Conservation (phyloP, 2,113 vertebrate genomes). For the Gadus macrocephalus region DNA sequence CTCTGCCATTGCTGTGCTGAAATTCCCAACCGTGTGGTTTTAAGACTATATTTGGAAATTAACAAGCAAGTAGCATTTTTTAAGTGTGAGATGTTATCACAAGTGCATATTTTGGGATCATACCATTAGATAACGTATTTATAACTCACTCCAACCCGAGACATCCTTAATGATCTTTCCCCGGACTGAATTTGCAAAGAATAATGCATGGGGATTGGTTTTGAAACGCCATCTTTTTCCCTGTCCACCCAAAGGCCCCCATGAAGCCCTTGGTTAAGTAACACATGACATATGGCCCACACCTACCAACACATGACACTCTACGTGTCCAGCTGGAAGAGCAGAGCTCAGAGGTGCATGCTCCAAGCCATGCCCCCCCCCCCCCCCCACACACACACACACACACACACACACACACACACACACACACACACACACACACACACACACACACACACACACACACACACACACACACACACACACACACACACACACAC, state of each 20-base stretch:
- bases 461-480: constrained; percentile 18
- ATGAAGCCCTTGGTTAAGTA: not conserved
- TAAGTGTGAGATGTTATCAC: too few species aligned
- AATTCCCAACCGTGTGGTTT: constrained; percentile 22
- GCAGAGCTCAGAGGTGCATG: constrained; percentile 23
- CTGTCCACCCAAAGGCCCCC: too few species aligned
- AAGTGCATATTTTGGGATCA: too few species aligned
- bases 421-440: constrained; percentile 19
- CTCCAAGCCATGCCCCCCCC: constrained; percentile 12
- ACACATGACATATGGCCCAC: constrained; percentile 52
- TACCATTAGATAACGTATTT: too few species aligned
- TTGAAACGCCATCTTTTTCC: too few species aligned
- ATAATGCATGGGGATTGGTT: too few species aligned
- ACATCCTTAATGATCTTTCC: too few species aligned
- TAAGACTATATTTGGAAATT: constrained; percentile 54
- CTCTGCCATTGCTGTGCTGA: constrained; percentile 24
- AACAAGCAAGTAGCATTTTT: constrained; percentile 3
- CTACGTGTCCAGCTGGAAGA: constrained; percentile 50
- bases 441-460: constrained; percentile 2
- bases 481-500: not conserved
- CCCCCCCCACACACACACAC: not conserved
- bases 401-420: constrained; percentile 17
- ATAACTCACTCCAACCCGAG: too few species aligned
- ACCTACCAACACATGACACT: constrained; percentile 42
- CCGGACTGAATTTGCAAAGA: too few species aligned